Evolutionary conservation across 2,113 vertebrate species (phyloP).

Genomic region (Salvelinus namaycush): DNA sequence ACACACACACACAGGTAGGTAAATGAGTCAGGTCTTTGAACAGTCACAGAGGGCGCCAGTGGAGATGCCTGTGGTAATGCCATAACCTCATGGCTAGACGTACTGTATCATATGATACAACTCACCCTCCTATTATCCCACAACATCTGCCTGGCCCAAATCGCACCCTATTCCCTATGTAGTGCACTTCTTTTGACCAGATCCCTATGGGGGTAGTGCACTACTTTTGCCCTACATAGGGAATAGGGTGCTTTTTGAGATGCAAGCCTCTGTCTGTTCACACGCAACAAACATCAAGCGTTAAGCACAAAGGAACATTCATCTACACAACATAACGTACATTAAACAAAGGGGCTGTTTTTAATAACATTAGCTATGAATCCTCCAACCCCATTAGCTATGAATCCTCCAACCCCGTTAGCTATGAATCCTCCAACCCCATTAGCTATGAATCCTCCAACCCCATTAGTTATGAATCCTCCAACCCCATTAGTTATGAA

Average conservation of each 20-base stretch:
- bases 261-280: conserved; percentile 10
- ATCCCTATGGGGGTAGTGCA: not conserved
- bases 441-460: too few relatives aligned
- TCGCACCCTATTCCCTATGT: conserved; percentile 12
- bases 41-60: conserved; percentile 40
- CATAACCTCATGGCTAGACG: conserved; percentile 42
- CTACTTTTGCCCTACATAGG: too few relatives aligned
- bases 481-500: too few relatives aligned
- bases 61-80: conserved; percentile 58
- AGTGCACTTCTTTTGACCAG: not conserved
- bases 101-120: conserved; percentile 40
- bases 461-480: too few relatives aligned
- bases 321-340: not conserved
- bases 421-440: too few relatives aligned
- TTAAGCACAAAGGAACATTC: conserved; percentile 41
- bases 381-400: too few relatives aligned
- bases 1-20: conserved; percentile 6
- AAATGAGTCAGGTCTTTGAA: conserved; percentile 55
- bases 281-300: not conserved
- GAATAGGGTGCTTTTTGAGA: too few relatives aligned
- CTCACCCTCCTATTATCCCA: conserved; percentile 25
- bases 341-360: not conserved
- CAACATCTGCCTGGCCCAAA: conserved; percentile 29
- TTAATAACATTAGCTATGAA: too few relatives aligned
- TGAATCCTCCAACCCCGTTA: too few relatives aligned